These are phyloP conservation scores for Silvanus unidentatus DNA, from an alignment of 2,888 invertebrate genomes.

Conservation along the genomic window DNA sequence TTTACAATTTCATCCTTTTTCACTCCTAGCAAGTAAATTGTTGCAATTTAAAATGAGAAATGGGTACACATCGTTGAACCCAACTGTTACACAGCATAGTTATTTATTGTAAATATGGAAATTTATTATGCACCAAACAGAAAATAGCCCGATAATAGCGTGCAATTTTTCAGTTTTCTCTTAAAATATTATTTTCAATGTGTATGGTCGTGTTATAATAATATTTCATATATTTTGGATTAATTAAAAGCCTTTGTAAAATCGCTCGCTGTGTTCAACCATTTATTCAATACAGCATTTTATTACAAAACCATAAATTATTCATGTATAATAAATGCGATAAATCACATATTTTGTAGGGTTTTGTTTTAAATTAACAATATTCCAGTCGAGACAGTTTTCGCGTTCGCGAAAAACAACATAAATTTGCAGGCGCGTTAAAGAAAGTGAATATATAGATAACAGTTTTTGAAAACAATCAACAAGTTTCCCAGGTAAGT, in stretches of 20 bases:
- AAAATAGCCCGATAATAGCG: conserved; percentile 15
- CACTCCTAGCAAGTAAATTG: conserved; percentile 20
- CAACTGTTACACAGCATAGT: conserved; percentile 26
- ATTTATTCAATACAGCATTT: no score
- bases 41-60: conserved; percentile 30
- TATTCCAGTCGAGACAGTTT: no score
- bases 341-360: no score
- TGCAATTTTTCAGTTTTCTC: conserved; percentile 2
- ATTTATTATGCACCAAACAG: conserved; percentile 23
- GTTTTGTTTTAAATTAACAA: no score
- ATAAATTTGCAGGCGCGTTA: no score
- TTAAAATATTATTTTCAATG: background rate
- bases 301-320: no score
- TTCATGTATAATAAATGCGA: no score
- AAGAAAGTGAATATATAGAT: no score
- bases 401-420: no score
- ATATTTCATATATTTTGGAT: background rate
- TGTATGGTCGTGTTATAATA: background rate
- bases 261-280: background rate
- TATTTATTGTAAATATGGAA: conserved; percentile 23
- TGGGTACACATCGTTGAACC: conserved; percentile 21
- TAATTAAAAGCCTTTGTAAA: conserved; percentile 1
- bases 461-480: no score
- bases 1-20: conserved; percentile 6
- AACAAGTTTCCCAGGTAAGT: no score